Conservation (phyloP, 2,888 invertebrate genomes). For the Hirtodrosophila cameraria region DNA sequence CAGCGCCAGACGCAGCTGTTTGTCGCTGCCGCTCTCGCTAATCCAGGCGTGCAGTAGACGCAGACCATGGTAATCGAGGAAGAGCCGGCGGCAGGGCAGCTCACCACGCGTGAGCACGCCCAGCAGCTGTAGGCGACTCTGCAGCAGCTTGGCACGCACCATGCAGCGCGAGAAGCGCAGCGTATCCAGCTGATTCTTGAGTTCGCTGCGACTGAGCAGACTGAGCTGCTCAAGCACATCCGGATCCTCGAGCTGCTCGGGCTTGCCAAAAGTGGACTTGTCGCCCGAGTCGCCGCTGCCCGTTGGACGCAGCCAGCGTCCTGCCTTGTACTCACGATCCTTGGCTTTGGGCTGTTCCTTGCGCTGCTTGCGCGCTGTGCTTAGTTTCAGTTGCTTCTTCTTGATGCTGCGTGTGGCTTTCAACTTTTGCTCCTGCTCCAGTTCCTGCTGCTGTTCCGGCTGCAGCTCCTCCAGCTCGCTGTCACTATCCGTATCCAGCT, state of each 20-base stretch:
- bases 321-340: conserved; percentile 76
- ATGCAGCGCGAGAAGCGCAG: conserved; percentile 95
- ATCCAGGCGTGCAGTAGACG: conserved; percentile 97
- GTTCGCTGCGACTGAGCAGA: conserved; percentile 89
- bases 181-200: conserved; percentile 96
- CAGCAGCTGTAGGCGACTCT: conserved; percentile 90
- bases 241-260: conserved; percentile 86
- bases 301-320: conserved; percentile 63
- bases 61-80: conserved; percentile 97
- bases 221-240: conserved; percentile 94
- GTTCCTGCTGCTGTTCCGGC: conserved; percentile 23
- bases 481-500: conserved; percentile 72
- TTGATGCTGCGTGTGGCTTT: conserved; percentile 30
- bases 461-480: conserved; percentile 86
- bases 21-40: conserved; percentile 86
- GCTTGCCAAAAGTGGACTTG: conserved; percentile 27
- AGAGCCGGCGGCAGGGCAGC: conserved; percentile 92
- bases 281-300: conserved; percentile 23
- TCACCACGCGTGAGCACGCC: conserved; percentile 92
- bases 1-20: conserved; percentile 87
- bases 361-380: conserved; percentile 32
- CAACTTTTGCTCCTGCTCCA: conserved; percentile 29
- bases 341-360: conserved; percentile 63
- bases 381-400: conserved; percentile 29
- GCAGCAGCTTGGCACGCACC: conserved; percentile 94